Evolutionary conservation across 2,797 vertebrate genomes (phyloP), one percentile per base, ranked within the genome.

Genomic region (Catharus ustulatus): DNA sequence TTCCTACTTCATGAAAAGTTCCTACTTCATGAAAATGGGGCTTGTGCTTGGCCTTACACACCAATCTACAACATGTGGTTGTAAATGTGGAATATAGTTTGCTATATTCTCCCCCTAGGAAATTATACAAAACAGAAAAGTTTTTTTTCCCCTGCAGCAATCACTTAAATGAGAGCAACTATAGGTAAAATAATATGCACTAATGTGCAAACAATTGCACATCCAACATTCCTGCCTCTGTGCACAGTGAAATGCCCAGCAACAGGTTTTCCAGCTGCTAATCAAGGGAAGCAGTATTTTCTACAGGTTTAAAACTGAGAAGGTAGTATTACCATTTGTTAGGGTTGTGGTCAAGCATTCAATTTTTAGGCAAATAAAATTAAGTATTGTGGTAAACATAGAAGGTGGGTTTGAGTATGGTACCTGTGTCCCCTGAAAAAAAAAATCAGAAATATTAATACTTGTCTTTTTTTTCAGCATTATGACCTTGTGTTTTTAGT

Each of bases 171-270:
- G 38, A 61, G 27, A 84, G 29, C 34, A 68, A 21, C 51, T 86
- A 4, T 8, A n/a, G 5, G 17, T 61, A 71, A 54, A 51, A 62
- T 21, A 42, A 71, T 14, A 8, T 40, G 29, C 23, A 72, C 15
- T 45, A 15, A 38, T 54, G 10, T 66, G 64, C 54, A 27, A 30
- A 17, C 0, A 0, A n/a, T 40, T 4, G 7, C 22, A 18, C 21
- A 67, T 73, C 40, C 9, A 19, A 36, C 10, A 42, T 58, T 74
- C 26, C 54, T 68, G 29, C 27, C n/a, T 68, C 46, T 0, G 0
- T 21, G 9, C 59, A 10, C 30, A 42, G 46, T n/a, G 34, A 84
- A 86, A 90, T 49, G 32, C 15, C 9, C 9, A 66, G 64, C 36
- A 43, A 52, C 21, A 71, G 52, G 16, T 72, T 86, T 77, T 75